Evolutionary conservation across 2,888 invertebrate genomes (phyloP), one percentile per base, ranked within the genome.

Genomic region (Drosophila lacicola): DNA sequence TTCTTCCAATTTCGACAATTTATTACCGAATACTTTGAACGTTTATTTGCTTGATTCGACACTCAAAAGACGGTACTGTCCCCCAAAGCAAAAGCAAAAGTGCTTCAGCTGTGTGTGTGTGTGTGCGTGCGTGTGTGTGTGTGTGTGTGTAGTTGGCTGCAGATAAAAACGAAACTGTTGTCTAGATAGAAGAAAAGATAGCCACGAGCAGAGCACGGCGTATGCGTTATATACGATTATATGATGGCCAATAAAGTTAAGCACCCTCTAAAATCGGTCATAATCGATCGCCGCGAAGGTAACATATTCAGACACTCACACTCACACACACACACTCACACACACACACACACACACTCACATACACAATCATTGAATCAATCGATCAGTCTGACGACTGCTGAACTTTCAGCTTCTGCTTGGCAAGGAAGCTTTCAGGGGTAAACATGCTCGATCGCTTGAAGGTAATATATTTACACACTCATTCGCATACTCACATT

Each of bases 1-100:
- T 78, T 88, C 82, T 84, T 78, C 78, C 78, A 89, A 85, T 89
- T 87, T 88, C 78, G 77, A 88, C 79, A 84, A 90, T 89, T 89
- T 89, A 89, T 89, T 74, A 71, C 67, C 82, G 55, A 79, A 73
- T 71, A 87, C 82, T 67, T 67, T 68, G 67, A 65, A 70, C 69
- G 63, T 84, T 88, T 89, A 84, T 82, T 69, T 78, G 72, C 66
- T 50, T 49, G 71, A 61, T 60, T 71, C 65, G 55, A 66, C 62
- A 56, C 77, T 70, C 76, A 33, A 58, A 55, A 66, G 68, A 60
- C 33, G 60, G 41, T 57, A 81, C 74, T 81, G 87, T 81, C 87
- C 80, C 8, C 41, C 41, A 50, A 17, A 17, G 25, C 47, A 60
- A 83, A 83, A 80, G 80, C 69, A 85, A 82, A 74, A 87, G 71